Evolutionary conservation across 2,888 invertebrate genomes (phyloP).

Genomic region (Tipula lateralis): DNA sequence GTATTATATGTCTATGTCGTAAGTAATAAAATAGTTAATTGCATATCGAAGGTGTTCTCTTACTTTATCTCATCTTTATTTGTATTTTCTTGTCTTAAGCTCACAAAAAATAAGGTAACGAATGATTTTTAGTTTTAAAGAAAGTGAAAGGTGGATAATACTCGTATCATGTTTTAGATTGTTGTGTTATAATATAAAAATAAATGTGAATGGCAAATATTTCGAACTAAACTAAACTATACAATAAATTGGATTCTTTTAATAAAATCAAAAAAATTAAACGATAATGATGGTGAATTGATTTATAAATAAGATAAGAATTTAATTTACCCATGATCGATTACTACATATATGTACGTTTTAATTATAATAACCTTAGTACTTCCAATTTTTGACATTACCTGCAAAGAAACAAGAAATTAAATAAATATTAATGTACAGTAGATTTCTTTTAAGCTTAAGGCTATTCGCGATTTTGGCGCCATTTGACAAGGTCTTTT

Average conservation of each 20-base stretch:
- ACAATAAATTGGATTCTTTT: neutral
- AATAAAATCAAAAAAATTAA: neutral
- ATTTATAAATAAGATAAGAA: neutral
- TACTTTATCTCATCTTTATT: neutral
- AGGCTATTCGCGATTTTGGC: neutral
- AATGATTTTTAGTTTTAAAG: neutral
- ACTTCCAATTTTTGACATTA: neutral
- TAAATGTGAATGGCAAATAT: neutral
- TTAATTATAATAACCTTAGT: neutral
- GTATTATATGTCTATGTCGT: neutral
- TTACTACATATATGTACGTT: neutral
- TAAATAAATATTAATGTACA: neutral
- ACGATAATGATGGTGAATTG: neutral
- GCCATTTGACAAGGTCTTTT: neutral
- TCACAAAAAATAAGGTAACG: neutral
- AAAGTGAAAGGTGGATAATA: constrained; percentile 2
- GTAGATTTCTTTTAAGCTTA: neutral
- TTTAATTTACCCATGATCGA: neutral
- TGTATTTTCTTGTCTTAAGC: neutral
- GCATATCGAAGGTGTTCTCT: neutral
- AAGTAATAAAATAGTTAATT: neutral
- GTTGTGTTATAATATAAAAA: neutral
- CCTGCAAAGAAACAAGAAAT: neutral
- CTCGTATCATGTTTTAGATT: constrained; percentile 19
- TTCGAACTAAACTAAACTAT: neutral